Base-by-base conservation (phyloP, 2,888 invertebrate genomes). In the Drosophila percnosoma region DNA sequence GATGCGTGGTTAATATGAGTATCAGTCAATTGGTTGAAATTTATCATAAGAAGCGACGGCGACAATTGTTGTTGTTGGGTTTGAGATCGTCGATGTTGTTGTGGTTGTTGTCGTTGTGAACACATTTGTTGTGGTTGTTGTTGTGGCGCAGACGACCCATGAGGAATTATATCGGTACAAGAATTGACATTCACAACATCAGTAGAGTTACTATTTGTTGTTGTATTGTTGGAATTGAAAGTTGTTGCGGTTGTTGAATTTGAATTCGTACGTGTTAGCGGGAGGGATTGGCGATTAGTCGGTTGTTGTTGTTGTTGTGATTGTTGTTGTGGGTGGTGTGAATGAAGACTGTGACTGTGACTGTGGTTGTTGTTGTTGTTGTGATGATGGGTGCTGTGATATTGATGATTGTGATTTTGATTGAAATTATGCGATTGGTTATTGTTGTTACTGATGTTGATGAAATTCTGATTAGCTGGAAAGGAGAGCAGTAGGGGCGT, bases 171-270 rank as follows among this genome's bases (percentile, higher is more conserved):
- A 89, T 92, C 92, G 89, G 91, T 92, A 92, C 91, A 92, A 92
- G 92, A 92, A 92, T 91, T 92, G 90, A 92, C 90, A 92, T 92
- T 92, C 92, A 92, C 92, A 92, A 91, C 92, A 92, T 92, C 92
- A 92, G 92, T 91, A 92, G 87, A 85, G 89, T 91, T 91, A 92
- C 91, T 92, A 90, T 91, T 91, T 91, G 90, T 92, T 90, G 91
- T 92, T 89, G 92, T 90, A 88, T 90, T 91, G 80, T 87, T 87
- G 90, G 92, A 85, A 88, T 90, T 91, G 88, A 90, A 85, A 90
- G 90, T 88, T 87, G 91, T 91, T 87, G 93, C 92, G 85, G 93
- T 92, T 77, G 94, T 93, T 82, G 93, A 93, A 78, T 94, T 93
- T 88, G 83, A 82, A 89, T 88, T 89, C 88, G 90, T 83, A 87